phyloP scores from a whole-genome alignment of 2,113 vertebrate species.

The Rutilus rutilus region DNA sequence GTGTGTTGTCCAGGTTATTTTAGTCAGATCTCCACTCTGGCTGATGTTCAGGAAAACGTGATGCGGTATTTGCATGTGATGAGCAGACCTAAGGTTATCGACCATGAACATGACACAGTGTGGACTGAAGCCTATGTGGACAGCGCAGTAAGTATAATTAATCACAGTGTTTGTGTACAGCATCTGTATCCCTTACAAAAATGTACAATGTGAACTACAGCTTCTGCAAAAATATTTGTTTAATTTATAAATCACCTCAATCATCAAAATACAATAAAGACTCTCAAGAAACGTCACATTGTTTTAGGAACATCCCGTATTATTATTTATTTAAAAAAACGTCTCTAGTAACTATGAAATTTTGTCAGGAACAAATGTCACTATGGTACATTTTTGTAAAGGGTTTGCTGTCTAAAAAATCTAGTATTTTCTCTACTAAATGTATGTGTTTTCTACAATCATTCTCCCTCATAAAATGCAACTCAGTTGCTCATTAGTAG shows the following conservation, averaged over 20 bases:
- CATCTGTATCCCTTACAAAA: not conserved
- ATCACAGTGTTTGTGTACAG: not conserved
- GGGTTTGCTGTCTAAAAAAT: not conserved
- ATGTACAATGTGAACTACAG: not conserved
- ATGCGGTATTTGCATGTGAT: slow-evolving; percentile 98
- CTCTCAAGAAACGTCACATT: not conserved
- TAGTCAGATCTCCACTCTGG: slow-evolving; percentile 95
- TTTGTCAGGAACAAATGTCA: slow-evolving; percentile 77
- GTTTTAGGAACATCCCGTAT: not conserved
- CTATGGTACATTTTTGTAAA: slow-evolving; percentile 5
- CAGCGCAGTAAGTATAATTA: slow-evolving; percentile 87
- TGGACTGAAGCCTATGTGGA: slow-evolving; percentile 98
- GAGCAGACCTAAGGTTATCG: slow-evolving; percentile 96
- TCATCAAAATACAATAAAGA: not conserved
- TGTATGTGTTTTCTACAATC: slow-evolving; percentile 24
- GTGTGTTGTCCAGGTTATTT: slow-evolving; percentile 85
- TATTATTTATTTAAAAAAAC: not conserved
- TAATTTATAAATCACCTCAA: not conserved
- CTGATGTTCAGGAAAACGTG: slow-evolving; percentile 96
- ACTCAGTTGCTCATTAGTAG: slow-evolving; percentile 71
- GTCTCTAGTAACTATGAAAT: not conserved
- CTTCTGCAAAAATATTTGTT: not conserved
- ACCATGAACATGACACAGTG: slow-evolving; percentile 94
- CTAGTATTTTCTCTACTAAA: not conserved
- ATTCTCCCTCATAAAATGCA: slow-evolving; percentile 35